Base-by-base conservation (phyloP, 2,888 invertebrate species). In the Nemotelus nigrinus region DNA sequence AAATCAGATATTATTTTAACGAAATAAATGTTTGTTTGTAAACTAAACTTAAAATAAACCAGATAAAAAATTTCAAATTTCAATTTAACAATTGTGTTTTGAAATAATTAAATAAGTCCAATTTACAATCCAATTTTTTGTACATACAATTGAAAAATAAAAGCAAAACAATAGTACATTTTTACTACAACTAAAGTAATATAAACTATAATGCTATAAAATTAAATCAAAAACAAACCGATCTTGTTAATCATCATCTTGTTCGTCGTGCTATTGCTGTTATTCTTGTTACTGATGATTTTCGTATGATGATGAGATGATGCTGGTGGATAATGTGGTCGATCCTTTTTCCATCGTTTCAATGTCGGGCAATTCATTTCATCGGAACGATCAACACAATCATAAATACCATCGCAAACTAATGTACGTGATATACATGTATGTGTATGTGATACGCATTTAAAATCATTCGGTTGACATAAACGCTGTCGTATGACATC, bases 341-440 rank as follows among this genome's bases (percentile, higher is more conserved):
- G 80, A 72, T 83, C 82, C 83, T 86, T 86, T 81, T 86, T 86
- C 86, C 86, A 85, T 76, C 86, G 83, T 81, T 85, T 86, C 74
- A 83, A 83, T 77, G 76, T 82, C 41, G 84, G 85, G 75, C 92
- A 93, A 82, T 88, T 88, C 25, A 87, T 86, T 83, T 93, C 93
- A 81, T 93, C 93, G 80, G 91, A 92, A 10, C 89, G 90, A 82
- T 89, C 89, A 79, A 88, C 88, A 83, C 91, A 91, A 81, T 91
- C 90, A 39, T 81, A 80, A 55, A 84, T 83, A 53, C 87, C 87
- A 83, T 93, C 90, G 85, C 93, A 93, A 64, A 87, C 85, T 84
- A 84, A 84, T 68, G 80, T 83, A 48, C 83, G 81, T 80, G 83
- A 83, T 78, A 87, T 82, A 81, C 87, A 87, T 50, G 85, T 86